These are phyloP conservation scores for Tineola bisselliella DNA, from an alignment of 2,888 invertebrate genomes.

Conservation along the genomic window DNA sequence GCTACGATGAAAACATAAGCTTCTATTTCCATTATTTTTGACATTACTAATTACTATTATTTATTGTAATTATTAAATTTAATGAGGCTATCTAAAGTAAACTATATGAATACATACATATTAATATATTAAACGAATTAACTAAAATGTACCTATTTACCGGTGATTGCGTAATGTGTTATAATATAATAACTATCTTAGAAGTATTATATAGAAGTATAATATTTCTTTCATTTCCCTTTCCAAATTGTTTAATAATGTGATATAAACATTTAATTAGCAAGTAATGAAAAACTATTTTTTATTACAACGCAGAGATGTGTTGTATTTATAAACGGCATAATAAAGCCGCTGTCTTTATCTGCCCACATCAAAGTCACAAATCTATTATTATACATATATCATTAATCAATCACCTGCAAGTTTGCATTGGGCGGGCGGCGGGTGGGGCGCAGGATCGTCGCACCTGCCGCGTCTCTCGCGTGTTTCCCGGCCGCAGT, in stretches of 20 bases:
- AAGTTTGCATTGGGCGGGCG: constrained; percentile 23
- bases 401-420: constrained; percentile 59
- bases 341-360: constrained; percentile 1
- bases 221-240: background rate
- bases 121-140: background rate
- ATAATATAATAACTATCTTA: background rate
- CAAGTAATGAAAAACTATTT: background rate
- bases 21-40: background rate
- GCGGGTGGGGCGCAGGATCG: constrained; percentile 24
- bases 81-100: too few species aligned
- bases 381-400: constrained; percentile 46
- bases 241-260: background rate
- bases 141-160: background rate
- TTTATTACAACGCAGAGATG: background rate
- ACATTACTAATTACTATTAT: background rate
- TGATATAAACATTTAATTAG: background rate
- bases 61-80: background rate
- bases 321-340: background rate
- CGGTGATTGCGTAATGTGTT: background rate
- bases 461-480: constrained; percentile 28
- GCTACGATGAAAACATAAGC: background rate
- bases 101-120: background rate
- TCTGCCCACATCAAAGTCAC: constrained; percentile 11
- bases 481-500: constrained; percentile 15
- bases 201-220: background rate